A percentile compares a stretch with the other conserved stretches of the same genome.
phyloP scores from a whole-genome alignment of 2,888 invertebrate genomes.

The Nysson spinosus region DNA sequence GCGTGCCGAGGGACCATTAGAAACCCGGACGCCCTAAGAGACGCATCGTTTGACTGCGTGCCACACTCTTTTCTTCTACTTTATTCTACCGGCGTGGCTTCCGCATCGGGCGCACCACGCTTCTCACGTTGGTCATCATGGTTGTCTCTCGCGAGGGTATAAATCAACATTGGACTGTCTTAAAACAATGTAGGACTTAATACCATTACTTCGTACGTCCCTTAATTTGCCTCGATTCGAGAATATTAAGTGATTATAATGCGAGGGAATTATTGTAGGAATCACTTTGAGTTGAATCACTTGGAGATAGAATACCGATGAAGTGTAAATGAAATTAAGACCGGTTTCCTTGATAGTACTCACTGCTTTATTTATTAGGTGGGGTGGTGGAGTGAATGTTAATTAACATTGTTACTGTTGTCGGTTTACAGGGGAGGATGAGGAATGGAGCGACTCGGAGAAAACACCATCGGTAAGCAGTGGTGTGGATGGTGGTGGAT shows the following conservation, averaged over 20 bases:
- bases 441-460: conserved; percentile 77
- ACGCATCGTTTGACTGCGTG: conserved; percentile 65
- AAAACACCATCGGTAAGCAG: conserved; percentile 76
- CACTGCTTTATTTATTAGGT: no score
- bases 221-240: no score
- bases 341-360: no score
- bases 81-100: conserved; percentile 24
- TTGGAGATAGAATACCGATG: no score
- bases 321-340: no score
- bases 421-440: conserved; percentile 76
- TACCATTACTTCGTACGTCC: neutral
- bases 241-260: no score
- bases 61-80: conserved; percentile 18
- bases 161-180: conserved; percentile 39
- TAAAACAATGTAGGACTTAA: conserved; percentile 58
- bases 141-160: conserved; percentile 53
- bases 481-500: conserved; percentile 73
- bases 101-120: conserved; percentile 7
- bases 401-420: neutral
- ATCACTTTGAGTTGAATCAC: no score
- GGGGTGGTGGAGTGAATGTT: no score
- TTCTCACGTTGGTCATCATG: conserved; percentile 42
- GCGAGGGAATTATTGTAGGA: no score
- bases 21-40: conserved; percentile 68
- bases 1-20: conserved; percentile 69